phyloP scores from a whole-genome alignment of 2,888 invertebrate species.

The Crossocerus cetratus region DNA sequence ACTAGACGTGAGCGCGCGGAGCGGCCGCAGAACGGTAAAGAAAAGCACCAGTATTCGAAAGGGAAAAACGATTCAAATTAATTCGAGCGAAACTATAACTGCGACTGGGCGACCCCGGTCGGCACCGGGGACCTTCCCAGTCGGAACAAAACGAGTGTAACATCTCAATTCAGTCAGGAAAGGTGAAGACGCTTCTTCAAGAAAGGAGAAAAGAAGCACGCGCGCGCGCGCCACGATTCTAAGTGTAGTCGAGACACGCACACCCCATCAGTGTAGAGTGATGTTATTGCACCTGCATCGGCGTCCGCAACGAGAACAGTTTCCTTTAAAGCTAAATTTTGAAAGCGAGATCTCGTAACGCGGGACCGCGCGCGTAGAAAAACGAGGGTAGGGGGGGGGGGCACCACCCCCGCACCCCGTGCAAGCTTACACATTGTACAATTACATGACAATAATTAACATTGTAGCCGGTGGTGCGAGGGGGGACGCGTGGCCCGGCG shows the following conservation, averaged over 20 bases:
- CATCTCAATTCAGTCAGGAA: too few species aligned
- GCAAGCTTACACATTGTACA: too few species aligned
- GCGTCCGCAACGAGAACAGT: conserved; percentile 45
- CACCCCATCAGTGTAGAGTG: conserved; percentile 30
- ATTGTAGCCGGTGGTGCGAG: not conserved
- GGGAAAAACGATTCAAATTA: not conserved
- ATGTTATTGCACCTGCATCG: conserved; percentile 64
- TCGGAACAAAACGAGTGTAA: too few species aligned
- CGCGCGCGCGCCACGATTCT: conserved; percentile 53
- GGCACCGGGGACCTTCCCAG: too few species aligned
- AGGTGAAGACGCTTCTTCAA: not conserved
- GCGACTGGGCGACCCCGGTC: too few species aligned
- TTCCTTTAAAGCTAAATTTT: conserved; percentile 63
- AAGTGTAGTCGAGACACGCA: conserved; percentile 57
- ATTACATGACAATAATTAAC: not conserved
- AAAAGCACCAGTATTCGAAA: not conserved
- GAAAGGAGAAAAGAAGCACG: not conserved
- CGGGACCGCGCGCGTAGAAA: not conserved
- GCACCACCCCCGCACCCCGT: too few species aligned
- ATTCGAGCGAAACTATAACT: not conserved
- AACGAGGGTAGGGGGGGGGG: not conserved
- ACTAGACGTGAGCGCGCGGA: not conserved
- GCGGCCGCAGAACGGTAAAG: not conserved
- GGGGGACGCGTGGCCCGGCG: conserved; percentile 41
- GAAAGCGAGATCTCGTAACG: conserved; percentile 52